Percentiles rank a stretch among this genome's conserved stretches.
These are phyloP conservation scores for Tringa solitaria DNA, from an alignment of 2,113 vertebrate species.

Conservation along the genomic window DNA sequence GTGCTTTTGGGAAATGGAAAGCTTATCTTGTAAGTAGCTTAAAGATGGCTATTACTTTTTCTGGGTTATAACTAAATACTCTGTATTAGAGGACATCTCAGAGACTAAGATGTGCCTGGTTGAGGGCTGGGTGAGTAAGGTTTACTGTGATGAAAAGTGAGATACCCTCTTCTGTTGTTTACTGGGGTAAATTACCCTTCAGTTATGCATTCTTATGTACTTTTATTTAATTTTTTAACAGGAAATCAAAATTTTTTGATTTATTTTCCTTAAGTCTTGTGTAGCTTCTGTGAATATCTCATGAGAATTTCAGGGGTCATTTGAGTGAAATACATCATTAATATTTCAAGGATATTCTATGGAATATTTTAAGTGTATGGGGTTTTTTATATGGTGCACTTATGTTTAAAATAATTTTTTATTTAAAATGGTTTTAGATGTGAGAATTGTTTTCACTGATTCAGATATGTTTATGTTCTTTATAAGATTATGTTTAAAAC, in stretches of 20 bases:
- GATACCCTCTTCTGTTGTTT: background rate
- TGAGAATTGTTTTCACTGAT: background rate
- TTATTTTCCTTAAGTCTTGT: background rate
- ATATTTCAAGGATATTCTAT: background rate
- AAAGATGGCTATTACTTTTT: background rate
- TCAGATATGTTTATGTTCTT: background rate
- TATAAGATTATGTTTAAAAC: background rate
- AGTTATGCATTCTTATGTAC: background rate
- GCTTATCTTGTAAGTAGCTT: background rate
- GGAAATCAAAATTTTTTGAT: background rate
- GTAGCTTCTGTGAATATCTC: background rate
- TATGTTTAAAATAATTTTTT: background rate
- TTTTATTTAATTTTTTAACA: background rate
- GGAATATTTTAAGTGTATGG: fast-evolving
- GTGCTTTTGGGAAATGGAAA: background rate
- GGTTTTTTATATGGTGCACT: background rate
- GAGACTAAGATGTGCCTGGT: background rate
- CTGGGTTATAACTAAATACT: background rate
- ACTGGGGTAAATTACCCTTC: background rate
- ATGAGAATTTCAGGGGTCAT: background rate
- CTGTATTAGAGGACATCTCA: background rate
- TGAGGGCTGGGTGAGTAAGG: background rate
- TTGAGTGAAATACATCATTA: background rate
- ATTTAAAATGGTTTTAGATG: background rate
- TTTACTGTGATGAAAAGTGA: background rate